These are phyloP conservation scores for Pantelozetes paolii DNA, from an alignment of 2,888 invertebrate species.

Conservation along the genomic window DNA sequence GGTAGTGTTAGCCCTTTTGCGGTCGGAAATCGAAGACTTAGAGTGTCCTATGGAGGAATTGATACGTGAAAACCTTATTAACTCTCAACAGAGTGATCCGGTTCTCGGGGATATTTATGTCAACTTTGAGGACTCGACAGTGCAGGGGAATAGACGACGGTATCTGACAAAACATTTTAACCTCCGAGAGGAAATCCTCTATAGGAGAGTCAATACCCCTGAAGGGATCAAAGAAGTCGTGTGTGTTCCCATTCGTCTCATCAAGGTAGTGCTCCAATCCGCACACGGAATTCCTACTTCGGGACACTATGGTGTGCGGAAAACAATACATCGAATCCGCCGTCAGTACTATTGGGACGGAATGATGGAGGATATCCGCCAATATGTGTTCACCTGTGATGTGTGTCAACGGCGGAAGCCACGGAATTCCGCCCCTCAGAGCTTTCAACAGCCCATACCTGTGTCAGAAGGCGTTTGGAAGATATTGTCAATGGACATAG, in stretches of 20 bases:
- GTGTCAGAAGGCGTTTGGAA: background rate
- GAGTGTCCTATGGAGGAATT: background rate
- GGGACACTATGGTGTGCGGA: background rate
- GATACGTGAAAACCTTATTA: background rate
- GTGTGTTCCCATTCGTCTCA: background rate
- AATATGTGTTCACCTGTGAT: background rate
- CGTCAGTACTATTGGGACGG: background rate
- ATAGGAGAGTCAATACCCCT: background rate
- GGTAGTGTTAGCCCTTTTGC: background rate
- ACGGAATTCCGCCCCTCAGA: background rate
- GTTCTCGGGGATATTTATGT: background rate
- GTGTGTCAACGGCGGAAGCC: background rate
- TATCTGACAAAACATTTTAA: background rate
- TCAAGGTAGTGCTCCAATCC: background rate
- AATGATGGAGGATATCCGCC: background rate
- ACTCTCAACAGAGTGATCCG: background rate
- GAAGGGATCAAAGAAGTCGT: background rate
- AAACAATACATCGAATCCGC: background rate
- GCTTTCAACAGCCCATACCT: background rate
- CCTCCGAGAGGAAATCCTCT: background rate
- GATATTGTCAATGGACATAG: background rate
- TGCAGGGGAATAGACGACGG: background rate
- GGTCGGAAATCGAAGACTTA: background rate
- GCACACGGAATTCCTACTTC: background rate
- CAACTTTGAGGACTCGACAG: background rate